phyloP scores from a whole-genome alignment of 2,113 vertebrate genomes.

The Sula dactylatra region DNA sequence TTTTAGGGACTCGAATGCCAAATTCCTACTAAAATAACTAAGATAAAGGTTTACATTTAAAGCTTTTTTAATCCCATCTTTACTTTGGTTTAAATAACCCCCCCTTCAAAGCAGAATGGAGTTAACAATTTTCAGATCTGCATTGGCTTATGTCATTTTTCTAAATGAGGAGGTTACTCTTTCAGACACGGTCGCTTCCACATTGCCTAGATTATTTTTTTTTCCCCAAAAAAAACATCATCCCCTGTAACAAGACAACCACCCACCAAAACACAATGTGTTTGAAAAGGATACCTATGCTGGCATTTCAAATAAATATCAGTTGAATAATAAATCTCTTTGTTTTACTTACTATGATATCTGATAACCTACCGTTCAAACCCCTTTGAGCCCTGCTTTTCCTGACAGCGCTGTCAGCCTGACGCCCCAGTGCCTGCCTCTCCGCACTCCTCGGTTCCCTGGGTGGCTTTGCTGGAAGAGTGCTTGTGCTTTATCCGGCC shows the following conservation, averaged over 20 bases:
- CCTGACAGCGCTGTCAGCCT: fast-evolving
- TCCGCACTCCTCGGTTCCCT: fast-evolving
- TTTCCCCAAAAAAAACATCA: neutral
- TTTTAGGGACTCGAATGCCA: neutral
- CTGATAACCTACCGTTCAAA: neutral
- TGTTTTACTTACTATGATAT: neutral
- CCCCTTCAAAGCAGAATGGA: neutral
- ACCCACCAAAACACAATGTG: neutral
- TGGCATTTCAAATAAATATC: neutral
- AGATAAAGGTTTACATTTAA: neutral
- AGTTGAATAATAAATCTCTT: neutral
- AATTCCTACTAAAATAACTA: neutral
- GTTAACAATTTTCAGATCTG: neutral
- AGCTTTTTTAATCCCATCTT: neutral
- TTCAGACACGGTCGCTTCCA: fast-evolving
- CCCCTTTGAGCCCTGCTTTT: neutral
- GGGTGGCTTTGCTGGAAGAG: neutral
- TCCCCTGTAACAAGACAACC: neutral
- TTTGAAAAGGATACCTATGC: too few relatives aligned
- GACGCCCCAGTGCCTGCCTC: too few relatives aligned
- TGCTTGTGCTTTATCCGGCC: neutral
- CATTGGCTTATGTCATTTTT: neutral
- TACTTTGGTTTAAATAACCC: neutral
- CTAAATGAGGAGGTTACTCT: neutral
- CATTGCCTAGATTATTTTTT: too few relatives aligned